Evolutionary conservation across 2,888 invertebrate species (phyloP).

Genomic region (Philereme transversata): DNA sequence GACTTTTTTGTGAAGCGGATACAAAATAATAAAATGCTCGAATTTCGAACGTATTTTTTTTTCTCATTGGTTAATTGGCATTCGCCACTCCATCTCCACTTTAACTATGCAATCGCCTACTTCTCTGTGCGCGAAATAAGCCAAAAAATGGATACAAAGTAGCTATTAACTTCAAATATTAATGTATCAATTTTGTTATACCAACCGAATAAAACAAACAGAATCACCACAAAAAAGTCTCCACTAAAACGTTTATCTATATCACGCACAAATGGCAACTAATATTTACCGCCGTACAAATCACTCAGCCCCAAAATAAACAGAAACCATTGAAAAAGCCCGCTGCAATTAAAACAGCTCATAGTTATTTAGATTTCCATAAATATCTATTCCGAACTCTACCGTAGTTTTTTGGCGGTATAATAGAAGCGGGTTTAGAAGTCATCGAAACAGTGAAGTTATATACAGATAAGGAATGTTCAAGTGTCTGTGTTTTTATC

Average conservation of each 20-base stretch:
- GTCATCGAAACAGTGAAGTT: conserved; percentile 27
- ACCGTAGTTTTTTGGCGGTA: conserved; percentile 45
- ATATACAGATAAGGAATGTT: conserved; percentile 26
- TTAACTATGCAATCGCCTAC: no score
- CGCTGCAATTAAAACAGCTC: conserved; percentile 74
- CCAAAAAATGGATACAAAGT: no score
- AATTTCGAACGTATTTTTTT: no score
- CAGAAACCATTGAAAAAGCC: conserved; percentile 71
- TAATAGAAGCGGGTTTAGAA: conserved; percentile 27
- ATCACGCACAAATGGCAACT: conserved; percentile 51
- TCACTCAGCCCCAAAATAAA: conserved; percentile 77
- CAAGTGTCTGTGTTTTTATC: conserved; percentile 33
- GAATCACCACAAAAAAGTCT: conserved; percentile 26
- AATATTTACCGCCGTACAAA: conserved; percentile 74
- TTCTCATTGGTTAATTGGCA: no score
- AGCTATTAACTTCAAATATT: no score
- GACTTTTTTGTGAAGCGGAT: no score
- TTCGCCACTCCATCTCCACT: no score
- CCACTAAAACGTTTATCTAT: conserved; percentile 51
- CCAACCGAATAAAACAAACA: conserved; percentile 1
- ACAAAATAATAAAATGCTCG: no score
- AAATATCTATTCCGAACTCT: conserved; percentile 65
- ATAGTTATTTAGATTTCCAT: conserved; percentile 81
- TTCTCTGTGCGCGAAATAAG: no score
- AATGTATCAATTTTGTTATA: neutral